These are phyloP conservation scores for Leptinotarsa defecta DNA, from an alignment of 1,140 invertebrate species.

Conservation along the genomic window DNA sequence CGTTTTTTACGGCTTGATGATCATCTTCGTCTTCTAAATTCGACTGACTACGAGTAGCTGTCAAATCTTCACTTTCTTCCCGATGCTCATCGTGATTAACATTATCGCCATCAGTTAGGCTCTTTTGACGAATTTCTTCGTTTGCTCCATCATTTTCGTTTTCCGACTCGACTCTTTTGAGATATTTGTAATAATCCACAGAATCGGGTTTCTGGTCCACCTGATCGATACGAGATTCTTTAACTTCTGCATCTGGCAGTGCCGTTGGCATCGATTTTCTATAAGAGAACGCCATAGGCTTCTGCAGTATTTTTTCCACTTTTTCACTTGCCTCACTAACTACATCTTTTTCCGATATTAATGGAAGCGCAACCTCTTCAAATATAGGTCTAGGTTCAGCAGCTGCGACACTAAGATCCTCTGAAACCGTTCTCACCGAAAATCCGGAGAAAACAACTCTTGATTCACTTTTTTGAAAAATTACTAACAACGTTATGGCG, in stretches of 20 bases:
- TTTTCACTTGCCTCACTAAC: conserved; percentile 40
- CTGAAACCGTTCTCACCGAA: neutral
- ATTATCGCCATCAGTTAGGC: neutral
- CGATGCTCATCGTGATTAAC: conserved; percentile 21
- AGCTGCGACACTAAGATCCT: conserved; percentile 37
- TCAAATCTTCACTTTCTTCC: conserved; percentile 22
- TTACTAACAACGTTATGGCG: neutral
- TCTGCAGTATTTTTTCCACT: conserved; percentile 43
- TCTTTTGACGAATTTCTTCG: neutral
- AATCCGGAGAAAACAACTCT: conserved; percentile 16
- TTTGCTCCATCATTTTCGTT: conserved; percentile 17
- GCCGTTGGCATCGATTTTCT: conserved; percentile 30
- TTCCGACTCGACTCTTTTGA: conserved; percentile 21
- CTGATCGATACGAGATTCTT: conserved; percentile 15
- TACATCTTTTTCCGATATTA: conserved; percentile 25
- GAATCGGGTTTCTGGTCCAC: conserved; percentile 31
- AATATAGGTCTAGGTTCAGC: conserved; percentile 43
- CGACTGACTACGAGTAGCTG: conserved; percentile 16
- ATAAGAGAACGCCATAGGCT: conserved; percentile 44
- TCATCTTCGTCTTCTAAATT: conserved; percentile 24
- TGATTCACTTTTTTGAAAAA: neutral
- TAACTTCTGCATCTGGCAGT: neutral
- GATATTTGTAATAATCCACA: conserved; percentile 34
- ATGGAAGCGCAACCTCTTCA: conserved; percentile 35
- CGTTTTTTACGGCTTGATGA: neutral